phyloP scores from a whole-genome alignment of 1,140 invertebrate genomes.

The Chelonus insularis region DNA sequence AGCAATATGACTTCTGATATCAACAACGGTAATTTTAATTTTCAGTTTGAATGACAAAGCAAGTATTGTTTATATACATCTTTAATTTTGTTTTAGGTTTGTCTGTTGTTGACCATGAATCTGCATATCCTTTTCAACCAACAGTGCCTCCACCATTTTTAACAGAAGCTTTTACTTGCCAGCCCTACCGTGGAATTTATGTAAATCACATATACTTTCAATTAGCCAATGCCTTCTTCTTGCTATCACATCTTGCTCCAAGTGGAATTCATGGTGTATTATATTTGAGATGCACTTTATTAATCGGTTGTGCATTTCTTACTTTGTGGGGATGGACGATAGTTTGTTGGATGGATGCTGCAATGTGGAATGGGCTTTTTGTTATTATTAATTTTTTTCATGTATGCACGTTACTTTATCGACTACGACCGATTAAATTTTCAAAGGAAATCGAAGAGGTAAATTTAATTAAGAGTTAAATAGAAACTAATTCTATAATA shows the following conservation, averaged over 20 bases:
- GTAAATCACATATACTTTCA: slow-evolving; percentile 79
- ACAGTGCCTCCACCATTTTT: slow-evolving; percentile 58
- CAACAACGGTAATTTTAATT: slow-evolving; percentile 35
- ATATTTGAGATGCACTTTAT: slow-evolving; percentile 74
- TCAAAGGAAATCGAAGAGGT: slow-evolving; percentile 84
- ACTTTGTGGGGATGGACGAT: slow-evolving; percentile 82
- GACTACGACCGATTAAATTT: slow-evolving; percentile 80
- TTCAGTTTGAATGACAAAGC: no score
- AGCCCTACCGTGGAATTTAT: slow-evolving; percentile 58
- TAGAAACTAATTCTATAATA: no score
- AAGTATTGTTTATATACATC: no score
- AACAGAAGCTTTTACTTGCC: slow-evolving; percentile 55
- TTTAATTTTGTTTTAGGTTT: slow-evolving; percentile 38
- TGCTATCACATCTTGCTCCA: slow-evolving; percentile 79
- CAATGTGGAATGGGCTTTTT: slow-evolving; percentile 84
- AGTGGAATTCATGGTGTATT: slow-evolving; percentile 78
- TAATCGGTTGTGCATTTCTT: slow-evolving; percentile 77
- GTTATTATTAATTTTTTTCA: slow-evolving; percentile 82
- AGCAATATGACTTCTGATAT: slow-evolving; percentile 51
- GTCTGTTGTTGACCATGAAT: slow-evolving; percentile 46
- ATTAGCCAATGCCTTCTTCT: slow-evolving; percentile 80
- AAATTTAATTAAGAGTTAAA: no score
- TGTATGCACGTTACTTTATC: slow-evolving; percentile 78
- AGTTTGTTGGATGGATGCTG: slow-evolving; percentile 81
- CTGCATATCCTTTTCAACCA: slow-evolving; percentile 51